These are phyloP conservation scores for Pelobates fuscus DNA, from an alignment of 2,113 vertebrate genomes.

Conservation along the genomic window DNA sequence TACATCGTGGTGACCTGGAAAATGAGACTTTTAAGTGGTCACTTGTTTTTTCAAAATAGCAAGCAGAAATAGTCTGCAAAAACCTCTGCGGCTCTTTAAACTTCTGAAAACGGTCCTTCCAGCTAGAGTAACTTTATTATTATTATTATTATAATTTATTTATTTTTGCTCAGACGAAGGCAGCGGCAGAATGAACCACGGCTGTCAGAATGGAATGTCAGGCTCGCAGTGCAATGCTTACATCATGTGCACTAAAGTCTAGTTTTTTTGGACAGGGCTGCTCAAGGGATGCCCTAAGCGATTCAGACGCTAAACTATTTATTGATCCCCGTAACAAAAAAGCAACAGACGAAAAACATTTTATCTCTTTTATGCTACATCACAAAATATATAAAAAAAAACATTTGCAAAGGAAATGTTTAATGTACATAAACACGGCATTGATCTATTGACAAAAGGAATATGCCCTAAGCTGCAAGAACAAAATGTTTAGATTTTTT, in stretches of 20 bases:
- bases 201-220: background rate
- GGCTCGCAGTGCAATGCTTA: background rate
- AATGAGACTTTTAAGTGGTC: conserved; percentile 66
- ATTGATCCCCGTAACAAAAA: background rate
- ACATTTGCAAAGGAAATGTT: background rate
- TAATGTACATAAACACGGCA: background rate
- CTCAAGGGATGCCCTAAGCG: background rate
- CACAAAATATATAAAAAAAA: background rate
- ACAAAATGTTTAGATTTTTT: too few species aligned
- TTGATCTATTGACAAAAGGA: background rate
- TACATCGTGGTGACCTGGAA: conserved; percentile 69
- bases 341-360: background rate
- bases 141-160: background rate
- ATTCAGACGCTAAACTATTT: background rate
- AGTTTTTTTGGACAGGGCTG: background rate
- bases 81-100: conserved; percentile 50
- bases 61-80: conserved; percentile 63
- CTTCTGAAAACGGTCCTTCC: background rate
- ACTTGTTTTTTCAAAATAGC: conserved; percentile 67
- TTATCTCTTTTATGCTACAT: background rate
- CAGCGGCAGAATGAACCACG: background rate
- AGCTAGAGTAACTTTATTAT: background rate
- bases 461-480: too few species aligned
- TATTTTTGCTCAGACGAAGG: background rate
- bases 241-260: background rate